These are phyloP conservation scores for Apis florea DNA, from an alignment of 1,140 invertebrate genomes.

Conservation along the genomic window DNA sequence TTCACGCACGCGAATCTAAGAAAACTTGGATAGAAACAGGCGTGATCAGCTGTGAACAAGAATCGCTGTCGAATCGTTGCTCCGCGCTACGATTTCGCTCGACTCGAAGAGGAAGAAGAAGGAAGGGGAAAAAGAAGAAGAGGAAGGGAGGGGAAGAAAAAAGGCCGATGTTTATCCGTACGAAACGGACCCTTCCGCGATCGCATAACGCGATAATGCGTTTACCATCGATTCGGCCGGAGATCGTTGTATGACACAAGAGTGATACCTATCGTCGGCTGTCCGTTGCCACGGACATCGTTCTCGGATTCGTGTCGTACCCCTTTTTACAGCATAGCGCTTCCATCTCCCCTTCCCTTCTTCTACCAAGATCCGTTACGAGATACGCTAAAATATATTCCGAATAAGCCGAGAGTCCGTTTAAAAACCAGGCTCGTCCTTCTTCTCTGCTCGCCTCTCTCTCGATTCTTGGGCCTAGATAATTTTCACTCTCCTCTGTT, in stretches of 20 bases:
- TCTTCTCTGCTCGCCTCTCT: too few relatives aligned
- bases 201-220: slow-evolving; percentile 9
- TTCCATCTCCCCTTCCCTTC: background rate
- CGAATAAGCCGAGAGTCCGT: background rate
- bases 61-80: too few relatives aligned
- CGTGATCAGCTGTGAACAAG: too few relatives aligned
- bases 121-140: too few relatives aligned
- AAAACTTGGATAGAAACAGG: too few relatives aligned
- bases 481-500: too few relatives aligned
- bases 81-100: too few relatives aligned
- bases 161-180: slow-evolving; percentile 38
- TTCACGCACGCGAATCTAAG: too few relatives aligned
- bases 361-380: background rate
- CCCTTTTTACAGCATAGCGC: background rate
- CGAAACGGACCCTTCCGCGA: slow-evolving; percentile 37
- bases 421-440: background rate
- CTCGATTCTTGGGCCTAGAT: too few relatives aligned
- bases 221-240: slow-evolving; percentile 33
- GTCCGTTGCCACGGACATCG: slow-evolving; percentile 22
- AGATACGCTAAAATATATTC: slow-evolving; percentile 6
- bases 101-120: too few relatives aligned
- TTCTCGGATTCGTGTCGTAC: slow-evolving; percentile 12
- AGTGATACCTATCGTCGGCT: slow-evolving; percentile 35
- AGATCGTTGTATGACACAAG: slow-evolving; percentile 42
- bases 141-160: too few relatives aligned